Conservation (phyloP, 2,113 vertebrate genomes). For the Stegastes partitus region DNA sequence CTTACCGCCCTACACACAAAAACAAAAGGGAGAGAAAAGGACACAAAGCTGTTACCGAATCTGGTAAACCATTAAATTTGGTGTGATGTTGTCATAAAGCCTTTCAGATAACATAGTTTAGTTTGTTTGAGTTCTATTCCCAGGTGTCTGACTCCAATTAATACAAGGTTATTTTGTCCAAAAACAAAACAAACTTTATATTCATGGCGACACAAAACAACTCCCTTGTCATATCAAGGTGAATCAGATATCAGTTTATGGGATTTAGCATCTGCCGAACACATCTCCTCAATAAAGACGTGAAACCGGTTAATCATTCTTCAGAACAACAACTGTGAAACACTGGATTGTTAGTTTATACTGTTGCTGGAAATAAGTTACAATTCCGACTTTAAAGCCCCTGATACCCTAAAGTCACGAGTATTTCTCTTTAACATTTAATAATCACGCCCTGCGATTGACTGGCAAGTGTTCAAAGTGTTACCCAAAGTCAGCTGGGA, state of each 20-base stretch:
- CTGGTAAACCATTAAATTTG: slow-evolving; percentile 17
- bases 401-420: not conserved
- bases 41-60: slow-evolving; percentile 2
- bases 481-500: not conserved
- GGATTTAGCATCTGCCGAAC: not conserved
- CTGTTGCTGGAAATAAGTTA: slow-evolving; percentile 6
- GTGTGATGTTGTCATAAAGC: not conserved
- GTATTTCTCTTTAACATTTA: not conserved
- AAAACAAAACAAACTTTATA: slow-evolving; percentile 43
- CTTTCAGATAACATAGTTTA: not conserved
- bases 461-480: not conserved
- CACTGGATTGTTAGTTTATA: not conserved
- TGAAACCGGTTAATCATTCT: slow-evolving; percentile 52
- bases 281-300: slow-evolving; percentile 17
- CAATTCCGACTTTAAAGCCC: not conserved
- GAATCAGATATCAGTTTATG: slow-evolving; percentile 1
- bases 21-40: slow-evolving; percentile 16
- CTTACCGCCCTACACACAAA: slow-evolving; percentile 84
- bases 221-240: slow-evolving; percentile 14
- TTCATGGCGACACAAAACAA: slow-evolving; percentile 1
- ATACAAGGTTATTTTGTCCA: slow-evolving; percentile 1
- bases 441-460: not conserved
- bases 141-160: slow-evolving; percentile 17
- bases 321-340: not conserved
- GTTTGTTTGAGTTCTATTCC: slow-evolving; percentile 17